A percentile compares a stretch with the other conserved stretches of the same genome.
phyloP scores from a whole-genome alignment of 2,888 invertebrate genomes.

The Hyalella azteca region DNA sequence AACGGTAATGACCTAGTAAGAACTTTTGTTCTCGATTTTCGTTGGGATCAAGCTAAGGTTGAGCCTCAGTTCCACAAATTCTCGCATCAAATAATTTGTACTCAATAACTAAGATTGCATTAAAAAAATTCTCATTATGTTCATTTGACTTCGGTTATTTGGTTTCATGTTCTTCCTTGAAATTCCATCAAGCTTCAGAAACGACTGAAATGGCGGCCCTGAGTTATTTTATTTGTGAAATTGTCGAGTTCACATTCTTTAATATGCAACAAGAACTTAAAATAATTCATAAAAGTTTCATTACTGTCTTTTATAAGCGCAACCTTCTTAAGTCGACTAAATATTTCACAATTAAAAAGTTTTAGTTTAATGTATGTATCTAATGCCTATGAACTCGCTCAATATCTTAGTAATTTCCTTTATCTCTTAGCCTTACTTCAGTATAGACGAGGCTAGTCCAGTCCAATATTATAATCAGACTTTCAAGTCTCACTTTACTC shows the following conservation, averaged over 20 bases:
- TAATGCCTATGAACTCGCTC: background rate
- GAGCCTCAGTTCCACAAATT: too few species aligned
- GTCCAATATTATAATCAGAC: conserved; percentile 16
- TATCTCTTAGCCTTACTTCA: conserved; percentile 17
- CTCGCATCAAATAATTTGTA: too few species aligned
- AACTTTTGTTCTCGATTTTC: too few species aligned
- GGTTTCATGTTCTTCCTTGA: too few species aligned
- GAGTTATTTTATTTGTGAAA: background rate
- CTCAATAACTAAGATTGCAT: too few species aligned
- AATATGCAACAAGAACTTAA: conserved; percentile 16
- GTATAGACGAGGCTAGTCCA: conserved; percentile 29
- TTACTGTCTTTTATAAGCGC: background rate
- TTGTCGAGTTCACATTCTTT: conserved; percentile 33
- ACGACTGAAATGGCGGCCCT: background rate
- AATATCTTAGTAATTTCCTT: conserved; percentile 3
- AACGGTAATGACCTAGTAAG: too few species aligned
- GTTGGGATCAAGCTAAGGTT: too few species aligned
- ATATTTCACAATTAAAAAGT: background rate
- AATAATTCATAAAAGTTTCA: background rate
- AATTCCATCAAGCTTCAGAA: too few species aligned
- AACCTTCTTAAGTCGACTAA: background rate
- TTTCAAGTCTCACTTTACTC: background rate
- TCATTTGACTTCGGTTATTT: too few species aligned
- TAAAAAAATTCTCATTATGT: too few species aligned
- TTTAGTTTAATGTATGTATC: background rate